These are phyloP conservation scores for Mycetomoellerius zeteki DNA, from an alignment of 1,140 invertebrate species.

Conservation along the genomic window DNA sequence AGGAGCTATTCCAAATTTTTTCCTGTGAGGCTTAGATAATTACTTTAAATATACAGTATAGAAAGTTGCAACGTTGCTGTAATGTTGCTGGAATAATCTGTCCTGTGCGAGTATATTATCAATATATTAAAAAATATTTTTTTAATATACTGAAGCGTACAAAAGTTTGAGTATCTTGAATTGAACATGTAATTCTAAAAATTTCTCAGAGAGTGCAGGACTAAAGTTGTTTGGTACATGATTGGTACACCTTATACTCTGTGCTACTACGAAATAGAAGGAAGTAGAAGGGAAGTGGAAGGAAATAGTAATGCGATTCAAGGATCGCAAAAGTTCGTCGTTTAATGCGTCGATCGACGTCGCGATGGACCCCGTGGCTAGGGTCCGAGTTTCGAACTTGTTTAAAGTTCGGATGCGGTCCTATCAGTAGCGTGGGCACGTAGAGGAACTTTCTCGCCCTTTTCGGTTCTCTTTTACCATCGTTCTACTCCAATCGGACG, in stretches of 20 bases:
- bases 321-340: constrained; percentile 69
- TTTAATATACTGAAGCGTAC: background rate
- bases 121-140: background rate
- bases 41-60: background rate
- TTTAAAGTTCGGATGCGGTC: constrained; percentile 75
- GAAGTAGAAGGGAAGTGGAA: background rate
- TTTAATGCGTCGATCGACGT: constrained; percentile 69
- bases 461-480: constrained; percentile 12
- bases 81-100: too few relatives aligned
- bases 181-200: background rate
- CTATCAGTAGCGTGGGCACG: constrained; percentile 72
- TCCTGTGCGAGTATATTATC: background rate
- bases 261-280: background rate
- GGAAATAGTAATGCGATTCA: constrained; percentile 16
- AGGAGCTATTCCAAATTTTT: too few relatives aligned
- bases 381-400: constrained; percentile 73
- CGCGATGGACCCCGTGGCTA: constrained; percentile 62
- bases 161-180: background rate
- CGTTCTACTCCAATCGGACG: background rate
- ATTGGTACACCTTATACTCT: background rate
- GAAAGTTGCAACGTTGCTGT: too few relatives aligned
- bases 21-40: background rate
- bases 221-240: background rate
- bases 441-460: constrained; percentile 67
- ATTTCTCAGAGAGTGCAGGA: background rate